These are phyloP conservation scores for Scaptomyza reducta DNA, from an alignment of 2,888 invertebrate species.

Conservation along the genomic window DNA sequence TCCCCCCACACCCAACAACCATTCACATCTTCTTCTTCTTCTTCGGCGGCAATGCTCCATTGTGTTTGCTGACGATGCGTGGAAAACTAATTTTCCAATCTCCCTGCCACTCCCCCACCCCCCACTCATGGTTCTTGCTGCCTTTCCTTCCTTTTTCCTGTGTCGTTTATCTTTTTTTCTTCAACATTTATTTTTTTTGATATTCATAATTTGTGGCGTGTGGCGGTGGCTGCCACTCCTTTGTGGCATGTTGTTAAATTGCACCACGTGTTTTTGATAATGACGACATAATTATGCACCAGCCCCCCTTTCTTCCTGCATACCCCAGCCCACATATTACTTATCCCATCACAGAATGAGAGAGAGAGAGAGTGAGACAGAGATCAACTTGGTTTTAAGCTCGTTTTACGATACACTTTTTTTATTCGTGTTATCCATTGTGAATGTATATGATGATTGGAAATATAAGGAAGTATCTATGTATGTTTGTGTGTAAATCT, in stretches of 20 bases:
- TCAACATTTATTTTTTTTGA: slow-evolving; percentile 40
- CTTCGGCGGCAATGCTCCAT: slow-evolving; percentile 74
- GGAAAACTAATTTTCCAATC: slow-evolving; percentile 83
- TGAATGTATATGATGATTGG: too few species aligned
- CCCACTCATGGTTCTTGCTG: slow-evolving; percentile 6
- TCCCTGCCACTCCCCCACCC: not conserved
- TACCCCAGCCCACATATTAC: too few species aligned
- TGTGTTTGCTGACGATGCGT: slow-evolving; percentile 82
- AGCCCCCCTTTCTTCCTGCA: not conserved
- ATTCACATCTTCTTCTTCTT: not conserved
- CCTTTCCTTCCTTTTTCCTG: slow-evolving; percentile 48
- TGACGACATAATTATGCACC: slow-evolving; percentile 77
- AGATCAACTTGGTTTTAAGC: too few species aligned
- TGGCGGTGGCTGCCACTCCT: slow-evolving; percentile 44
- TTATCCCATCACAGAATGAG: not conserved
- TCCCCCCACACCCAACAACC: not conserved
- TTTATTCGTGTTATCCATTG: not conserved
- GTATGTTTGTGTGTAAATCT: too few species aligned
- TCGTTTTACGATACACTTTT: too few species aligned
- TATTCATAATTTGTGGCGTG: slow-evolving; percentile 77
- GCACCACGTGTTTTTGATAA: slow-evolving; percentile 84
- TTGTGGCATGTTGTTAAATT: slow-evolving; percentile 73
- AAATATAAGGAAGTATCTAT: not conserved
- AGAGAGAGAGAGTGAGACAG: too few species aligned
- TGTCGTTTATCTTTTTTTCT: slow-evolving; percentile 59